Conservation (phyloP, 1,140 invertebrate genomes). For the Microplitis mediator region DNA sequence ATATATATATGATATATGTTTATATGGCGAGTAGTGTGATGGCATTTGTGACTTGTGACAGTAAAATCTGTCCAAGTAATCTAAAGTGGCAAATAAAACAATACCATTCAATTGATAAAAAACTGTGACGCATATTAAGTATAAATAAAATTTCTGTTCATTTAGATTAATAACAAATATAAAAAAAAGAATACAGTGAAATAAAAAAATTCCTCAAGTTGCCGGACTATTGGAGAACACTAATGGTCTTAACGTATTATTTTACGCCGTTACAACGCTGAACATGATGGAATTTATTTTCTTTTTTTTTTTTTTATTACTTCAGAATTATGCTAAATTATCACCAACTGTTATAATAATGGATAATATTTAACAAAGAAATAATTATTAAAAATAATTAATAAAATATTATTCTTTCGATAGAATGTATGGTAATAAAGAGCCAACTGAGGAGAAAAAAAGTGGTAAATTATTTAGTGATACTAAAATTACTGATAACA, state of each 20-base stretch:
- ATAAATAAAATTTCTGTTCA: no score
- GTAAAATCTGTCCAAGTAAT: no score
- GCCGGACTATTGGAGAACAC: background rate
- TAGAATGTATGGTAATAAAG: conserved; percentile 35
- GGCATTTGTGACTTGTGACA: no score
- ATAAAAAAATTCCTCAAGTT: no score
- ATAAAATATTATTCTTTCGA: background rate
- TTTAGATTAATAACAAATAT: no score
- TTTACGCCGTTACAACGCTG: background rate
- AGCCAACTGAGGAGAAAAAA: conserved; percentile 41
- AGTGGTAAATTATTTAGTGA: conserved; percentile 51
- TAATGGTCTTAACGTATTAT: background rate
- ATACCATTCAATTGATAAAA: no score
- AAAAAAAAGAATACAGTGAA: no score
- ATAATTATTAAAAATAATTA: background rate
- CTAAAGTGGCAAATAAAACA: no score
- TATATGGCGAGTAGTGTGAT: no score
- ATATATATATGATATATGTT: no score
- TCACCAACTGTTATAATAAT: background rate
- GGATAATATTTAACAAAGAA: background rate
- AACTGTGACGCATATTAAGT: no score
- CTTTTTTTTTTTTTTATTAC: background rate
- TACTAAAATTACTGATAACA: conserved; percentile 44
- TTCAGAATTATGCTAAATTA: background rate
- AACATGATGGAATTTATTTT: background rate